Percentiles rank a stretch among this genome's conserved stretches.
Conservation (phyloP, 2,797 vertebrate species). For the Pseudocheirus occidentalis region DNA sequence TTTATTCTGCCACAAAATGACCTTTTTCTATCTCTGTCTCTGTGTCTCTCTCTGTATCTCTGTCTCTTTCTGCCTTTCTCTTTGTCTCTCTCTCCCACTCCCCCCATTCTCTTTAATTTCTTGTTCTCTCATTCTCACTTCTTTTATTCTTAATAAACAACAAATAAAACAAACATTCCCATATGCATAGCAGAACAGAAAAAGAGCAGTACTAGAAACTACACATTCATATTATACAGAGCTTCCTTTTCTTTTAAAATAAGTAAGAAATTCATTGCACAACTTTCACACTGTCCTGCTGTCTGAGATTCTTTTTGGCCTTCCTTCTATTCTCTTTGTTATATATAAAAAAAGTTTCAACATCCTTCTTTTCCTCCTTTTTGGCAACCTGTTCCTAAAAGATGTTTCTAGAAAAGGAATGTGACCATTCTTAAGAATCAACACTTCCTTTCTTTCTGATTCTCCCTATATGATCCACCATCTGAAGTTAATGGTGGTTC, state of each 20-base stretch:
- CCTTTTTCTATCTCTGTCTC: too few species aligned
- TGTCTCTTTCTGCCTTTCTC: too few species aligned
- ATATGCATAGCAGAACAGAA: too few species aligned
- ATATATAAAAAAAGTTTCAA: background rate
- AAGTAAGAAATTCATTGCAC: background rate
- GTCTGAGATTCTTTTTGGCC: background rate
- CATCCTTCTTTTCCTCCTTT: background rate
- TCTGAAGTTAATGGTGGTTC: background rate
- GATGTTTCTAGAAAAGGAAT: background rate
- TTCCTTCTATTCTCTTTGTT: background rate
- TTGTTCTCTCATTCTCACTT: too few species aligned
- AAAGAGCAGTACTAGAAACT: too few species aligned
- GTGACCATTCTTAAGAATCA: too few species aligned
- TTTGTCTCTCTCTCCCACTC: background rate
- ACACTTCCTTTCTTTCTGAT: background rate
- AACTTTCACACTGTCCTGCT: background rate
- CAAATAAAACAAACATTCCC: too few species aligned
- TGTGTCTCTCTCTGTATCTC: too few species aligned
- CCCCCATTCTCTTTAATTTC: too few species aligned
- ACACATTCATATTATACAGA: background rate
- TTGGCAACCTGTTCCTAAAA: background rate
- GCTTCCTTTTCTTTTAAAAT: background rate
- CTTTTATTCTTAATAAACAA: too few species aligned
- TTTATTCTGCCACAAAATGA: background rate
- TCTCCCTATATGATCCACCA: background rate